Conservation (phyloP, 2,888 invertebrate species). For the Sussaba pulchella region DNA sequence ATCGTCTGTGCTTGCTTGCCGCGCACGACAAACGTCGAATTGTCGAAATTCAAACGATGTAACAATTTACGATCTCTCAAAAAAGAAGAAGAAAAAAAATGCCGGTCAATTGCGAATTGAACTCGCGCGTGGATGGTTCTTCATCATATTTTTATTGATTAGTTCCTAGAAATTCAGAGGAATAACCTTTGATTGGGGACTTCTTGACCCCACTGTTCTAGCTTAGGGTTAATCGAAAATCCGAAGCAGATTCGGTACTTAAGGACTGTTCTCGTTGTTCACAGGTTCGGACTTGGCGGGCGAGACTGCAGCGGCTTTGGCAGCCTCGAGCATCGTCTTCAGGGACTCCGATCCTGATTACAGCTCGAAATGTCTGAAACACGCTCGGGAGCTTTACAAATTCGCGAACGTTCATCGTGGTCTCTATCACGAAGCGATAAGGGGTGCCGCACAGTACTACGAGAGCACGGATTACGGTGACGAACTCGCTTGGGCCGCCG, state of each 20-base stretch:
- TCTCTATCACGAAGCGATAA: constrained; percentile 85
- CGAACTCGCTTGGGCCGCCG: constrained; percentile 86
- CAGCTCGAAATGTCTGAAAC: constrained; percentile 83
- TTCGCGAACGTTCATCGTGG: constrained; percentile 85
- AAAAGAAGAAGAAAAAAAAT: no score
- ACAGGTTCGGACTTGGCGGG: constrained; percentile 87
- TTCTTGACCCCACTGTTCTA: neutral
- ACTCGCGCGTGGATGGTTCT: no score
- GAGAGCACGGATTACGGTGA: constrained; percentile 86
- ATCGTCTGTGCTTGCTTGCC: constrained; percentile 35
- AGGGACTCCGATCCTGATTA: constrained; percentile 83
- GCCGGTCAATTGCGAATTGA: no score
- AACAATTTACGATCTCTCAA: neutral
- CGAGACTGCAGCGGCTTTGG: constrained; percentile 87
- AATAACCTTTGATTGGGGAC: no score
- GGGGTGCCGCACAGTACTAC: constrained; percentile 84
- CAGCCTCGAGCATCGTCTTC: constrained; percentile 86
- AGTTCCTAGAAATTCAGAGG: no score
- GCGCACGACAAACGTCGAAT: constrained; percentile 45
- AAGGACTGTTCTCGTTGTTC: constrained; percentile 3
- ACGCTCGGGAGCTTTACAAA: constrained; percentile 85
- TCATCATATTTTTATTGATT: no score
- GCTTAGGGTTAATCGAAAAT: constrained; percentile 6
- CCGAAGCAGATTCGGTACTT: neutral
- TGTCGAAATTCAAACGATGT: constrained; percentile 36